phyloP scores from a whole-genome alignment of 2,113 vertebrate species.

The Ictidomys tridecemlineatus region DNA sequence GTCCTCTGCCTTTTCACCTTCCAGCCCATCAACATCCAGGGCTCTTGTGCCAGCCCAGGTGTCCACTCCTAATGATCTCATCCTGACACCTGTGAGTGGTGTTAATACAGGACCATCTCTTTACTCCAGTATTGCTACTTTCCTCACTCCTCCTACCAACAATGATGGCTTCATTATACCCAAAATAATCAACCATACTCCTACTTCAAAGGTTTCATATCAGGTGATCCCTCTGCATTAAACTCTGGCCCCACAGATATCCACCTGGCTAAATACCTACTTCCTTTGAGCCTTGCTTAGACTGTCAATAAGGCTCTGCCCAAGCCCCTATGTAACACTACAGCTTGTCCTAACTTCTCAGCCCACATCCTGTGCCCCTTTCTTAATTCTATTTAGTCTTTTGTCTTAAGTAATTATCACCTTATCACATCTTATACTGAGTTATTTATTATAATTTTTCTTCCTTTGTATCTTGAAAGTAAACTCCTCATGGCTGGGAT shows the following conservation, averaged over 20 bases:
- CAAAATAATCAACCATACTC: not conserved
- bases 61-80: too few relatives aligned
- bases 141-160: too few relatives aligned
- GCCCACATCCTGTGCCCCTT: not conserved
- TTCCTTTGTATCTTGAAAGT: not conserved
- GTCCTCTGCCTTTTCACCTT: too few relatives aligned
- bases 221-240: not conserved
- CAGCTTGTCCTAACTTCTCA: too few relatives aligned
- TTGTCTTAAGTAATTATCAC: not conserved
- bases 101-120: too few relatives aligned
- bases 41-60: too few relatives aligned
- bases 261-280: not conserved
- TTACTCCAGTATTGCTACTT: too few relatives aligned
- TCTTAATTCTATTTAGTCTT: not conserved
- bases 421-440: not conserved
- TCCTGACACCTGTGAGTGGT: too few relatives aligned
- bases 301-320: not conserved
- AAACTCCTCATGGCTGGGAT: not conserved
- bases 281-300: not conserved
- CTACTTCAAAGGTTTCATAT: rapidly evolving
- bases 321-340: not conserved
- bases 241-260: not conserved
- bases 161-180: rapidly evolving
- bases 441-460: not conserved
- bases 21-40: too few relatives aligned